These are phyloP conservation scores for Diacarnus erythraeanus DNA, from an alignment of 37 sponge, comb jelly and placozoan species.

Conservation along the genomic window DNA sequence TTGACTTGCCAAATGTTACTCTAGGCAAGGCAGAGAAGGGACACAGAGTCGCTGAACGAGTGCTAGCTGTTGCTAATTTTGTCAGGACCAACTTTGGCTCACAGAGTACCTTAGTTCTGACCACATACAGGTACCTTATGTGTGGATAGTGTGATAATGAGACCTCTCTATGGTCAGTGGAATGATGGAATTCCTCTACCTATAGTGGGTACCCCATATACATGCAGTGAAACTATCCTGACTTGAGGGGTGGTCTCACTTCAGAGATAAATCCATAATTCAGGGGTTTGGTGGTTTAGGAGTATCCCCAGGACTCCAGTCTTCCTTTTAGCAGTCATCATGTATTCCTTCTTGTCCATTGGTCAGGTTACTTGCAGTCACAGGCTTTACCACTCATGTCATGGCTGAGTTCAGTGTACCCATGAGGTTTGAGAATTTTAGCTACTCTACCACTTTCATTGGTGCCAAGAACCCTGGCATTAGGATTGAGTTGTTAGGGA, in stretches of 20 bases:
- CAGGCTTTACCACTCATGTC: constrained; percentile 17
- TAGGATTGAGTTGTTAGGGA: constrained; percentile 11
- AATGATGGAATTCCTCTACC: too few relatives aligned
- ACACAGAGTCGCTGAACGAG: constrained; percentile 5
- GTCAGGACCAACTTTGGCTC: constrained; percentile 26
- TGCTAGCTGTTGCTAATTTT: constrained; percentile 13
- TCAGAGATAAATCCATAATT: too few relatives aligned
- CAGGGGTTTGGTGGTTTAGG: too few relatives aligned
- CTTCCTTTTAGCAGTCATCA: too few relatives aligned
- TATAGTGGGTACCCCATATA: neutral
- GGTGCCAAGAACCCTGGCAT: constrained; percentile 48
- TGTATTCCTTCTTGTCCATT: too few relatives aligned
- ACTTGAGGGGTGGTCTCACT: too few relatives aligned
- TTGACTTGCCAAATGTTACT: constrained; percentile 19
- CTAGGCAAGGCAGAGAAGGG: constrained; percentile 31
- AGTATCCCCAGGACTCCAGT: too few relatives aligned
- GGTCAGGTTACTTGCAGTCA: constrained; percentile 33
- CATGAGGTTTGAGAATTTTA: constrained; percentile 20
- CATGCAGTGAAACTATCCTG: neutral
- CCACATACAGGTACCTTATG: constrained; percentile 45
- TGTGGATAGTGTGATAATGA: neutral
- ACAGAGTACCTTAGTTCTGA: constrained; percentile 31
- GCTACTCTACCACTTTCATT: neutral
- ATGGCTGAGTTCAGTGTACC: constrained; percentile 32
- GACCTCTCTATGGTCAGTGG: too few relatives aligned